Base-by-base conservation (phyloP, 2,888 invertebrate genomes). In the Opisthograptis luteolata region DNA sequence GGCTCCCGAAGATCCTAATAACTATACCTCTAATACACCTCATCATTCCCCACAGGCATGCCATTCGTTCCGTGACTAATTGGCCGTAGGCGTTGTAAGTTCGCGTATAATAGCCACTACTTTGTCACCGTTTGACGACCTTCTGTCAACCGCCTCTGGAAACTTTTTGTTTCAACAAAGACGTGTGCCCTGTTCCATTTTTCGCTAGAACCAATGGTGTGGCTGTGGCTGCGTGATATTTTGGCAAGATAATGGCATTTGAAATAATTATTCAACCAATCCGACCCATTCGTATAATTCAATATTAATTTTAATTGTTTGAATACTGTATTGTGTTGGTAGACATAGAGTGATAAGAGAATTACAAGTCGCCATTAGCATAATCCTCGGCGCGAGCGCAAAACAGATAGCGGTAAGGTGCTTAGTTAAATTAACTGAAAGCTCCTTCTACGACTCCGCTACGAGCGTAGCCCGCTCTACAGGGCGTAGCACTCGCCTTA, bases 11-110 rank as follows among this genome's bases (percentile, higher is more conserved):
- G 48, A 58, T 57, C 60, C 42, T 69, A 71, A 69, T 67, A 73
- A 69, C 66, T 63, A 51, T 56, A 68, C 70, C 74, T 74, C 67
- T 82, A 84, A 83, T 79, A 77, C 76, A 78, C 79, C 84, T 83
- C 81, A 84, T 83, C 74, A 77, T 78, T 84, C 73, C 73, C 70
- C 66, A 64, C 68, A 58, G 68, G 62, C 70, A 58, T 65, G 56
- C 87, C 82, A 89, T 92, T 84, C 86, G 81, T 91, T 84, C 84
- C 79, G 78, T 78, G 84, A 84, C 92, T 92, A 92, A 92, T 93
- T 92, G 92, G 86, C 83, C 89, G 88, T 79, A 84, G 88, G 81
- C 76, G 83, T 77, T 75, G 73, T 71, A 70, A 68, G 74, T 77
- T 74, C 62, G 54, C 58, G 58, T 57, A 72, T 69, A n/a, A 73